Conservation (phyloP, 2,113 vertebrate genomes). For the Aythya baeri region DNA sequence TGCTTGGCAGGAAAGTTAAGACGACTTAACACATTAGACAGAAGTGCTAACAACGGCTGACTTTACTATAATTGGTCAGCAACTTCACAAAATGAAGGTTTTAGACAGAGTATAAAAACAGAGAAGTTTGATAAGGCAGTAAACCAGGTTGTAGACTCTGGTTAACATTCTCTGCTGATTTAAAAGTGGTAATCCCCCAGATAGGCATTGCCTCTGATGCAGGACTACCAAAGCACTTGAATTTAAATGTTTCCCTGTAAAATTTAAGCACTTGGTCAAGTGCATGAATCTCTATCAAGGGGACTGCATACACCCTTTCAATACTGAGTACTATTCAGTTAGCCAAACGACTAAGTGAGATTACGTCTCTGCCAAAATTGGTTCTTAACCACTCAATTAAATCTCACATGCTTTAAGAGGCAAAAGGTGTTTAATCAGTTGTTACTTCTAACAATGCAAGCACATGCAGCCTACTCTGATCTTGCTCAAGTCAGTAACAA, state of each 20-base stretch:
- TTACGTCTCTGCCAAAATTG: conserved; percentile 59
- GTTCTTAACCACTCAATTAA: conserved; percentile 56
- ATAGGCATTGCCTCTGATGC: conserved; percentile 41
- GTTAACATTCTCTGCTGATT: conserved; percentile 50
- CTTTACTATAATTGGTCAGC: not conserved
- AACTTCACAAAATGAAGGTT: not conserved
- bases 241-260: conserved; percentile 68
- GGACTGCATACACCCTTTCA: conserved; percentile 27
- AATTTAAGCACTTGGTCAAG: conserved; percentile 69
- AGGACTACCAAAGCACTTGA: conserved; percentile 61
- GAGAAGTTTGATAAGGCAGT: not conserved
- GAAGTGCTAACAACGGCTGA: not conserved
- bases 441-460: conserved; percentile 32
- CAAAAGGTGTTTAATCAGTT: conserved; percentile 53
- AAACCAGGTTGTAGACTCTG: not conserved
- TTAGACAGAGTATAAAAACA: not conserved
- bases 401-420: conserved; percentile 56
- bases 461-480: not conserved
- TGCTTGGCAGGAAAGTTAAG: not conserved
- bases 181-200: conserved; percentile 49
- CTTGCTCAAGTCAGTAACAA: not conserved
- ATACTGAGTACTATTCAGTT: conserved; percentile 38
- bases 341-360: conserved; percentile 63
- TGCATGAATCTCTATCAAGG: conserved; percentile 61
- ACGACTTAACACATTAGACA: not conserved